These are phyloP conservation scores for Parnassius smintheus DNA, from an alignment of 2,888 invertebrate genomes.

Conservation along the genomic window DNA sequence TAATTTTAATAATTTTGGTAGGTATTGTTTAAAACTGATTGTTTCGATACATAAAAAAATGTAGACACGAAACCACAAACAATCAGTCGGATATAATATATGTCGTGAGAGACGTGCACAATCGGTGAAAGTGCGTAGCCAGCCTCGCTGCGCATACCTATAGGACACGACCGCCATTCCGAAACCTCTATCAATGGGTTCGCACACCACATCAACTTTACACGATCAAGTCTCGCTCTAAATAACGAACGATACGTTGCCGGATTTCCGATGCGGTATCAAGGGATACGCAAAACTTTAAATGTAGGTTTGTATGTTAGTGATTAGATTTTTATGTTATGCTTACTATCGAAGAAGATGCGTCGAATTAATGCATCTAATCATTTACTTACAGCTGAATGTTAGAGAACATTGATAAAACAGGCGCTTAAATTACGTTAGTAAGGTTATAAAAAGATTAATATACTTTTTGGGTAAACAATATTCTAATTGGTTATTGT, in stretches of 20 bases:
- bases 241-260: conserved; percentile 64
- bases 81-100: conserved; percentile 46
- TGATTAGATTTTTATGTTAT: background rate
- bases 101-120: conserved; percentile 56
- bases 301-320: conserved; percentile 13
- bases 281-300: background rate
- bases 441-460: too few species aligned
- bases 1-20: too few species aligned
- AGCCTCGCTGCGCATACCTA: conserved; percentile 36
- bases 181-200: conserved; percentile 61
- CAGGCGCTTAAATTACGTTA: too few species aligned
- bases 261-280: conserved; percentile 64
- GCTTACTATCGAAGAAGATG: background rate
- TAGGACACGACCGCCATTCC: conserved; percentile 56
- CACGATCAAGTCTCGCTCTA: conserved; percentile 68
- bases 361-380: background rate
- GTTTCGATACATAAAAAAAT: conserved; percentile 8
- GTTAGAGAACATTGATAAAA: conserved; percentile 7
- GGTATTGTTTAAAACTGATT: too few species aligned
- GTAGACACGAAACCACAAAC: conserved; percentile 26
- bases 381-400: background rate
- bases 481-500: too few species aligned
- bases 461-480: too few species aligned
- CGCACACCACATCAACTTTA: conserved; percentile 61
- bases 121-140: conserved; percentile 65